Percentiles rank a stretch among this genome's conserved stretches.
Evolutionary conservation across 2,113 vertebrate species (phyloP).

Genomic region (Antechinus flavipes): DNA sequence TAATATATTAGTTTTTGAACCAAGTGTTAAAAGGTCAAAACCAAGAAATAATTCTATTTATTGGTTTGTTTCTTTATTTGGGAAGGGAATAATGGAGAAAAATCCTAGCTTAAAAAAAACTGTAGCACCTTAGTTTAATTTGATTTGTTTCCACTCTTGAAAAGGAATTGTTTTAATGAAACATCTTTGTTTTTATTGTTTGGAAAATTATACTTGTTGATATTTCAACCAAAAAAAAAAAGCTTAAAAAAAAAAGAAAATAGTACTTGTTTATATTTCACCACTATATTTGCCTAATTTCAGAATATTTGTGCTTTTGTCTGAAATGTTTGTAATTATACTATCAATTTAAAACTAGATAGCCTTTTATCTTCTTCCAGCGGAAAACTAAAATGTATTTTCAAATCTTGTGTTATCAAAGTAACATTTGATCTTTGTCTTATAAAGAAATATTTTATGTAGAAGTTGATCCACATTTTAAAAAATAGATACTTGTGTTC

Average conservation of each 20-base stretch:
- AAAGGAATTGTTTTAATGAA: background rate
- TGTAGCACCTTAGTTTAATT: background rate
- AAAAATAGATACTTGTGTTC: background rate
- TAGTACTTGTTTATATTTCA: background rate
- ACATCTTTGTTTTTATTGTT: background rate
- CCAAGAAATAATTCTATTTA: background rate
- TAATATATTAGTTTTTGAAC: slow-evolving; percentile 81
- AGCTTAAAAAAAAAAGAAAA: too few species aligned
- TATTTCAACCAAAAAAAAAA: too few species aligned
- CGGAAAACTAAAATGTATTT: background rate
- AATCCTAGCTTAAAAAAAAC: background rate
- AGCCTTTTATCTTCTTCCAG: background rate
- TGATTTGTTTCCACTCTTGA: background rate
- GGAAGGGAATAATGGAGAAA: background rate
- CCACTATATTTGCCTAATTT: background rate
- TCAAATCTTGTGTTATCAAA: background rate
- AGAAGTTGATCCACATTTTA: background rate
- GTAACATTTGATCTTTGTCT: background rate
- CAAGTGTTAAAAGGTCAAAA: background rate
- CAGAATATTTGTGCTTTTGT: background rate
- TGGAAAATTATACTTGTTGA: background rate
- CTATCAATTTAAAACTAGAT: background rate
- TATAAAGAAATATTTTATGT: background rate
- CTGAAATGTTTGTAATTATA: background rate
- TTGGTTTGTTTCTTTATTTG: background rate